Base-by-base conservation (phyloP, 53 echinoderm and acorn worm genomes). In the Zoroaster sp. region DNA sequence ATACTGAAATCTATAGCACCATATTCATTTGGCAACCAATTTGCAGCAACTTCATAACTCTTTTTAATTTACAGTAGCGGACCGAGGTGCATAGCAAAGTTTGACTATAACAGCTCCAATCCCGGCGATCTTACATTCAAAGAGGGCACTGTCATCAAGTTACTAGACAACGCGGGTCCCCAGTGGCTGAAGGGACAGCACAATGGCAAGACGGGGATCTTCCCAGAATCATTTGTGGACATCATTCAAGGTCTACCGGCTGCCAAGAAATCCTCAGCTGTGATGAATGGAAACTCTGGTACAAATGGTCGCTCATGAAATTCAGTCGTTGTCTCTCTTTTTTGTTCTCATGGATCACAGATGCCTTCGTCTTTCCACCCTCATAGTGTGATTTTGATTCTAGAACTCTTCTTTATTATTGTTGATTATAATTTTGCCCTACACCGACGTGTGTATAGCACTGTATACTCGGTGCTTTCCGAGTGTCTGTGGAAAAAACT, bases 161-260 rank as follows among this genome's bases (percentile, higher is more conserved):
- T 98, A 20, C 43, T 94, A 7, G 93, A 91, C 63, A 66, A 85
- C 28, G 77, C 94, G 5, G 96, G 87, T 23, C 43, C 53, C 33
- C 94, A 94, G 53, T 95, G 98, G 95, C 80, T 85, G 45, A 94
- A 83, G 77, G 98, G 98, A 21, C 94, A 93, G 74, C 81, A 92
- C 20, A 74, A 87, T 28, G 94, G 96, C 21, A 81, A 85, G 73
- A 91, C 88, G 1, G 96, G 99, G 9, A 93, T 99, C 79, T 99
- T 99, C 68, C 98, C 99, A 4, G 72, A 81, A 49, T 90, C 92
- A 11, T 99, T 93, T 68, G 94, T 99, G 45, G 99, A 99, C 0
- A 77, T 99, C 36, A 86, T 96, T 46, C 94, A 99, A 89, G 93
- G 93, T 72, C 87, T 99, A 25, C 85, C 85, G 0, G 28, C 66